Evolutionary conservation across 2,113 vertebrate genomes (phyloP).

Genomic region (Siphamia tubifer): DNA sequence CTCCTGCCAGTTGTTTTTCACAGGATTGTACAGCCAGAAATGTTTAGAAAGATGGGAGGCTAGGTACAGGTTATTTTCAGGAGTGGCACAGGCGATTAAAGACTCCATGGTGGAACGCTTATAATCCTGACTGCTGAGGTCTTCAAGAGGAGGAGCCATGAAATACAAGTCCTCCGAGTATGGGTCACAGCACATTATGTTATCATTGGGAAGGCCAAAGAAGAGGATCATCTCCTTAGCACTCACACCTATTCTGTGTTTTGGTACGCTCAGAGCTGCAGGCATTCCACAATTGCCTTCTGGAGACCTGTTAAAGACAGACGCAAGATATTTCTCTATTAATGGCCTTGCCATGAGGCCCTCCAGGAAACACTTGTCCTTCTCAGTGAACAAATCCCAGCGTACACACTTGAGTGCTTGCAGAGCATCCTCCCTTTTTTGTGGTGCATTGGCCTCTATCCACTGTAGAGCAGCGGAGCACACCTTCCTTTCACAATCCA

Average conservation of each 20-base stretch:
- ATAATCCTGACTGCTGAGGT: constrained; percentile 82
- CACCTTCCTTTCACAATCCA: constrained; percentile 83
- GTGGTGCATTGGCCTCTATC: constrained; percentile 79
- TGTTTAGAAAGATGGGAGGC: constrained; percentile 88
- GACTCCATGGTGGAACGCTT: constrained; percentile 83
- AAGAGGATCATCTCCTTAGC: constrained; percentile 89
- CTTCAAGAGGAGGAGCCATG: constrained; percentile 83
- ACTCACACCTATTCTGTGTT: constrained; percentile 82
- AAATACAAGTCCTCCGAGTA: constrained; percentile 85
- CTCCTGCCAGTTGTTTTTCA: constrained; percentile 86
- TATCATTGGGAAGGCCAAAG: constrained; percentile 86
- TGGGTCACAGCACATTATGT: constrained; percentile 88
- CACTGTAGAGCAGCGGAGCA: constrained; percentile 83
- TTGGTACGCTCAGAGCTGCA: constrained; percentile 50
- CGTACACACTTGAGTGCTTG: constrained; percentile 83
- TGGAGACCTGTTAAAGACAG: constrained; percentile 63
- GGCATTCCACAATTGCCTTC: constrained; percentile 57
- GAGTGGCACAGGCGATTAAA: constrained; percentile 83
- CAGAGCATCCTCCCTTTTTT: constrained; percentile 67
- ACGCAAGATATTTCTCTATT: constrained; percentile 59
- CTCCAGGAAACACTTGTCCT: constrained; percentile 81
- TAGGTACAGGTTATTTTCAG: constrained; percentile 86
- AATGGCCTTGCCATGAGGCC: constrained; percentile 72
- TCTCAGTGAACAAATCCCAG: constrained; percentile 83
- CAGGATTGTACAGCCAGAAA: constrained; percentile 86